Conservation (phyloP, 2,888 invertebrate species). For the Sceliomorpha sp. region DNA sequence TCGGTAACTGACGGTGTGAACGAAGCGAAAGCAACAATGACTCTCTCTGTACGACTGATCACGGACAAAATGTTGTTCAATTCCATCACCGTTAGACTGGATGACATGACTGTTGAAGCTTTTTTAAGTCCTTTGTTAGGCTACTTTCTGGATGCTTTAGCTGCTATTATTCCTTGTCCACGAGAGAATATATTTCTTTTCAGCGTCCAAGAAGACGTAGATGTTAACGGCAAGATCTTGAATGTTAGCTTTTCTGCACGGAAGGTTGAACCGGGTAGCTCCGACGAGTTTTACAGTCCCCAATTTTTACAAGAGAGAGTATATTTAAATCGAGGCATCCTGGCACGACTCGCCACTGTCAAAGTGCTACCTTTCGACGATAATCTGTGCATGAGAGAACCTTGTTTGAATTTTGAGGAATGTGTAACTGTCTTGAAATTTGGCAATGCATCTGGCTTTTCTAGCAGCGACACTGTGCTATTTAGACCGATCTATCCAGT, state of each 20-base stretch:
- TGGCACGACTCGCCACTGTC: conserved; percentile 93
- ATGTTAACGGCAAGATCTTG: conserved; percentile 91
- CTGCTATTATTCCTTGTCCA: conserved; percentile 95
- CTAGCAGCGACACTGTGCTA: conserved; percentile 92
- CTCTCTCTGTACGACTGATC: conserved; percentile 92
- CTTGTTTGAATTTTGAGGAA: conserved; percentile 95
- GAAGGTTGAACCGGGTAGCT: conserved; percentile 88
- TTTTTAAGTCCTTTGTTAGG: conserved; percentile 93
- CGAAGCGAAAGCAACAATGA: conserved; percentile 95
- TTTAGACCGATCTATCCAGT: conserved; percentile 97
- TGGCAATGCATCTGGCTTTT: conserved; percentile 94
- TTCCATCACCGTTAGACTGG: conserved; percentile 94
- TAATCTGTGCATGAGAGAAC: conserved; percentile 96
- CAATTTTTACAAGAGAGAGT: conserved; percentile 95
- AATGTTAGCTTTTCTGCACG: conserved; percentile 97
- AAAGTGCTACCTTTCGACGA: conserved; percentile 97
- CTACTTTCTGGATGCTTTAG: conserved; percentile 94
- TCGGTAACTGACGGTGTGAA: conserved; percentile 96
- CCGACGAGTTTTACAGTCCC: conserved; percentile 89
- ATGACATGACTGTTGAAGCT: conserved; percentile 95
- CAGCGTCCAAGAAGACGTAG: conserved; percentile 94
- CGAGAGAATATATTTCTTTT: conserved; percentile 96
- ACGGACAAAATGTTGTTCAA: conserved; percentile 97
- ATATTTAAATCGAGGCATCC: conserved; percentile 93
- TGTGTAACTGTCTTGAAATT: conserved; percentile 95